Evolutionary conservation across 2,113 vertebrate genomes (phyloP).

Genomic region (Bubo blakistoni): DNA sequence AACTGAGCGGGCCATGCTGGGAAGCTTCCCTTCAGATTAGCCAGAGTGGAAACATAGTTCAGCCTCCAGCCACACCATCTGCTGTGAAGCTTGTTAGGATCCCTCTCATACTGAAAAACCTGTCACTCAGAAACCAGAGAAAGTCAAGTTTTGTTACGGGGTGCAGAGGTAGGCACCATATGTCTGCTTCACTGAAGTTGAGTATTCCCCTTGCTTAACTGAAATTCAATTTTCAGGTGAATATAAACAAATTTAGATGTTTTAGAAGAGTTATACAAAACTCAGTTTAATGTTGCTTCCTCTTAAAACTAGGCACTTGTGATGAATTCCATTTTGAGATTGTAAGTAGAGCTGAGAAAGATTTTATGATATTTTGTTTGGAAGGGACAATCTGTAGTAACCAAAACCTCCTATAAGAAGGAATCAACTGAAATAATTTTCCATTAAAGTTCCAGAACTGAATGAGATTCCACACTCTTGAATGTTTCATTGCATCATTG

Average conservation of each 20-base stretch:
- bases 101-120: background rate
- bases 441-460: background rate
- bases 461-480: background rate
- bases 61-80: background rate
- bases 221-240: background rate
- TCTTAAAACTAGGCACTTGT: background rate
- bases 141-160: background rate
- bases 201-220: background rate
- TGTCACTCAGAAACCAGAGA: background rate
- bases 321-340: background rate
- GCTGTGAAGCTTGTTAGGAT: background rate
- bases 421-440: background rate
- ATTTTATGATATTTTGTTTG: background rate
- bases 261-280: background rate
- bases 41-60: background rate
- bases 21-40: background rate
- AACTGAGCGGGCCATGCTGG: background rate
- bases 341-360: background rate
- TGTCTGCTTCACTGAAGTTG: background rate
- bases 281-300: background rate
- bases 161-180: background rate
- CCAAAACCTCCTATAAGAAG: background rate
- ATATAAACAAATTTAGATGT: background rate
- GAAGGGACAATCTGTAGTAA: background rate
- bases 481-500: background rate